Percentiles rank a stretch among this genome's conserved stretches.
Evolutionary conservation across 2,113 vertebrate genomes (phyloP).

Genomic region (Oxygymnocypris stewartii): DNA sequence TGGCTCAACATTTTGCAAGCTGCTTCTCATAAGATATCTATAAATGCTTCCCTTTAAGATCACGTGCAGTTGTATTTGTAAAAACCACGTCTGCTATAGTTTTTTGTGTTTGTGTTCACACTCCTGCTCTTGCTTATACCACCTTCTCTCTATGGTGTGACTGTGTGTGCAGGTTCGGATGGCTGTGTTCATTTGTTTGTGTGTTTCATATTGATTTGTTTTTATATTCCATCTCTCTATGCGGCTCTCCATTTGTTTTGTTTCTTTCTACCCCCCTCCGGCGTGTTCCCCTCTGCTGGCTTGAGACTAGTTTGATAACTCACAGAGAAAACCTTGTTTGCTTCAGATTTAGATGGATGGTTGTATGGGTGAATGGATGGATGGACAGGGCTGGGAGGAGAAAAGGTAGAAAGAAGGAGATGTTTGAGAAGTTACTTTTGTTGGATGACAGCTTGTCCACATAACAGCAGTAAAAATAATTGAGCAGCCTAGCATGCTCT

Average conservation of each 20-base stretch:
- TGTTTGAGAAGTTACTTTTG: neutral
- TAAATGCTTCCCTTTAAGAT: neutral
- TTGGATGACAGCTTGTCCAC: neutral
- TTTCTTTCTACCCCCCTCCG: slow-evolving; percentile 32
- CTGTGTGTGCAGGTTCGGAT: slow-evolving; percentile 21
- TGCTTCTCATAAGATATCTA: neutral
- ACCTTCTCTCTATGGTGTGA: neutral
- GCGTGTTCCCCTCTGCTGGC: slow-evolving; percentile 42
- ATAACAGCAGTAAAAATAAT: neutral
- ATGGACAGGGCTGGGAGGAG: slow-evolving; percentile 9
- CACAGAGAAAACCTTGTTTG: slow-evolving; percentile 30
- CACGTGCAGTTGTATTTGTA: neutral
- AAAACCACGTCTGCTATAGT: neutral
- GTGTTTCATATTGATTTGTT: slow-evolving; percentile 31
- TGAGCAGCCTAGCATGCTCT: no score
- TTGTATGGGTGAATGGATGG: slow-evolving; percentile 11
- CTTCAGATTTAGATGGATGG: slow-evolving; percentile 46
- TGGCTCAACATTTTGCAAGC: neutral
- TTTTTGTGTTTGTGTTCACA: neutral
- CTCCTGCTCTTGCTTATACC: neutral
- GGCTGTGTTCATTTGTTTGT: slow-evolving; percentile 20
- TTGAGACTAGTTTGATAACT: slow-evolving; percentile 51
- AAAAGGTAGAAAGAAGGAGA: neutral
- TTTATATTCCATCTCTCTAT: slow-evolving; percentile 44
- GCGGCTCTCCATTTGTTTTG: slow-evolving; percentile 42